Conservation (phyloP, 2,113 vertebrate species). For the Paratilapia polleni region DNA sequence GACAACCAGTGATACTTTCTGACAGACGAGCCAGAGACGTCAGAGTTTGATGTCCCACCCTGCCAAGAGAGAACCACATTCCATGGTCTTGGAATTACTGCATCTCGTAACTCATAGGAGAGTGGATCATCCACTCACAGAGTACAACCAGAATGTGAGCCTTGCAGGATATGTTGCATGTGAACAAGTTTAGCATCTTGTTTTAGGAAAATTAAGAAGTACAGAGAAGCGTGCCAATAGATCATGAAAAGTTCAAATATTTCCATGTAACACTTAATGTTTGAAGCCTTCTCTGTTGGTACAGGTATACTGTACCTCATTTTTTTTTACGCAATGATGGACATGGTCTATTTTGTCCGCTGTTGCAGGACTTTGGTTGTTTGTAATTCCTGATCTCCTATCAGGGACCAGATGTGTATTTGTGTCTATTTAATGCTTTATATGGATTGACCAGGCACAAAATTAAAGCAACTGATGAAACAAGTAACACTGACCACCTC, state of each 20-base stretch:
- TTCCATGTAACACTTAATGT: background rate
- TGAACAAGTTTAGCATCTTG: slow-evolving; percentile 6
- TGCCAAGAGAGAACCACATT: slow-evolving; percentile 30
- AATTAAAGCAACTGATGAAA: background rate
- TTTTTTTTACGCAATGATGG: background rate
- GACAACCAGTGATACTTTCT: slow-evolving; percentile 49
- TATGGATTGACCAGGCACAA: background rate
- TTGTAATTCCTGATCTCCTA: background rate
- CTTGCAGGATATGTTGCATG: background rate
- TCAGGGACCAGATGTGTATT: background rate
- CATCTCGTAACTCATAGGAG: slow-evolving; percentile 16
- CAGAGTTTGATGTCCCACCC: slow-evolving; percentile 38
- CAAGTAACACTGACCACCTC: background rate
- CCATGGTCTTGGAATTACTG: slow-evolving; percentile 41
- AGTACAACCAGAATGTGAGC: background rate
- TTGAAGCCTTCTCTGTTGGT: background rate
- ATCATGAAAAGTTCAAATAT: background rate
- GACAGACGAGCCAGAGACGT: slow-evolving; percentile 44
- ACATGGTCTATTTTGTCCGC: background rate
- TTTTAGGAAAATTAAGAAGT: background rate
- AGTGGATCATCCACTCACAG: background rate
- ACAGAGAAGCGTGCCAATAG: background rate
- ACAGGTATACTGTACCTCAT: background rate
- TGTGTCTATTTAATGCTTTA: background rate
- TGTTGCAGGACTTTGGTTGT: background rate